These are phyloP conservation scores for Xenops minutus DNA, from an alignment of 2,797 vertebrate species.

Conservation along the genomic window DNA sequence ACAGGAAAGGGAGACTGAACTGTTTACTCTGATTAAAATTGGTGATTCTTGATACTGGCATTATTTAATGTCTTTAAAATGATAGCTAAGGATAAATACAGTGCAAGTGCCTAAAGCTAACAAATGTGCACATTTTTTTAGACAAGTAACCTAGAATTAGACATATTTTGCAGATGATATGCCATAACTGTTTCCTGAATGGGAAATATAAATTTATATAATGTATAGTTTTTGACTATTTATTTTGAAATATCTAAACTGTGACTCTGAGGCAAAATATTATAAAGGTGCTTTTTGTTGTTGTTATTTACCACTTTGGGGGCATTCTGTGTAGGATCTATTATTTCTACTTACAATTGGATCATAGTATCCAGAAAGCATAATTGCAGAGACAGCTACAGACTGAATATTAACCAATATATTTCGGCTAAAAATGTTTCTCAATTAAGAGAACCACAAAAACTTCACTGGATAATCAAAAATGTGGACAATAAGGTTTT, in stretches of 20 bases:
- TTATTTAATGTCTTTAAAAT: not conserved
- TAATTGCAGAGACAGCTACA: not conserved
- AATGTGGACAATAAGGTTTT: not conserved
- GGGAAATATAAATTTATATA: not conserved
- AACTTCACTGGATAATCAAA: not conserved
- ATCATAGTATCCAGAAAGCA: not conserved
- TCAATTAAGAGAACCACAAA: not conserved
- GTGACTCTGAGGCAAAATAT: not conserved
- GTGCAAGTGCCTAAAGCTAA: constrained; percentile 5
- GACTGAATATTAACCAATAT: not conserved
- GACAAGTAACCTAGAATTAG: not conserved
- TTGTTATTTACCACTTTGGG: not conserved
- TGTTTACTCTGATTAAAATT: not conserved
- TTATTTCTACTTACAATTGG: not conserved
- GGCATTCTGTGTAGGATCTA: not conserved
- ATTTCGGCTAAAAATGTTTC: not conserved
- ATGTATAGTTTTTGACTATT: not conserved
- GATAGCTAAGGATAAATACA: constrained; percentile 10
- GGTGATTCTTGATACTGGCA: not conserved
- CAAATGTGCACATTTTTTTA: not conserved
- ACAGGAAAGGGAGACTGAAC: not conserved
- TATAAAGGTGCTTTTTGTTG: not conserved
- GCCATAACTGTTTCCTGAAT: not conserved
- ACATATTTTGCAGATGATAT: not conserved
- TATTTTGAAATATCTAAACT: not conserved